phyloP scores from a whole-genome alignment of 2,888 invertebrate species.

The Noctua janthina region DNA sequence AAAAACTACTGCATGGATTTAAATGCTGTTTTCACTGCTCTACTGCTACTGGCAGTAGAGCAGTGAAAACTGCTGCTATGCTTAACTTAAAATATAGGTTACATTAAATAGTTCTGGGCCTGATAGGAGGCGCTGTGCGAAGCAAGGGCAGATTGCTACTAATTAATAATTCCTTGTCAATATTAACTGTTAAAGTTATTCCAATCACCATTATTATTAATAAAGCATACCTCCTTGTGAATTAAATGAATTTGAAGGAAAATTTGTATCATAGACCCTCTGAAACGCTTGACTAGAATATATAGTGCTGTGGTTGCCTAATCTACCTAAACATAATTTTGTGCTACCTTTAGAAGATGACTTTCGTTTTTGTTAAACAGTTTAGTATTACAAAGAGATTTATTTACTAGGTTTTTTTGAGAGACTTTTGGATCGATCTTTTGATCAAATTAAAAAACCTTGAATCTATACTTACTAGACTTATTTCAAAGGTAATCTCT shows the following conservation, averaged over 20 bases:
- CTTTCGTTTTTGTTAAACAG: background rate
- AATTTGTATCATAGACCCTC: background rate
- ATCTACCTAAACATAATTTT: background rate
- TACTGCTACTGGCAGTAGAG: no score
- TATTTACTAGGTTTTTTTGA: background rate
- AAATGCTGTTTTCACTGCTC: no score
- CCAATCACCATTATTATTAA: conserved; percentile 19
- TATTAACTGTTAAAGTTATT: conserved; percentile 12
- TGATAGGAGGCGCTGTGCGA: no score
- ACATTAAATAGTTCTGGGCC: no score
- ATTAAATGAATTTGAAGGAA: background rate
- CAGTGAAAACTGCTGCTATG: no score
- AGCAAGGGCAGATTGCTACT: no score
- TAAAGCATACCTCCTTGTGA: background rate
- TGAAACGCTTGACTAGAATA: background rate
- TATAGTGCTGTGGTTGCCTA: background rate
- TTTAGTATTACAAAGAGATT: background rate
- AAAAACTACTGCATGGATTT: no score
- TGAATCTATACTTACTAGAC: conserved; percentile 15
- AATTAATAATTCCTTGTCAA: conserved; percentile 11
- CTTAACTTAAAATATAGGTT: no score
- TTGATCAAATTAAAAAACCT: conserved; percentile 1
- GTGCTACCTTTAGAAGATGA: conserved; percentile 1
- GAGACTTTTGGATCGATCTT: no score
- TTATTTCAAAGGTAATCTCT: conserved; percentile 26